These are phyloP conservation scores for Rhagoletis pomonella DNA, from an alignment of 1,140 invertebrate species.

Conservation along the genomic window DNA sequence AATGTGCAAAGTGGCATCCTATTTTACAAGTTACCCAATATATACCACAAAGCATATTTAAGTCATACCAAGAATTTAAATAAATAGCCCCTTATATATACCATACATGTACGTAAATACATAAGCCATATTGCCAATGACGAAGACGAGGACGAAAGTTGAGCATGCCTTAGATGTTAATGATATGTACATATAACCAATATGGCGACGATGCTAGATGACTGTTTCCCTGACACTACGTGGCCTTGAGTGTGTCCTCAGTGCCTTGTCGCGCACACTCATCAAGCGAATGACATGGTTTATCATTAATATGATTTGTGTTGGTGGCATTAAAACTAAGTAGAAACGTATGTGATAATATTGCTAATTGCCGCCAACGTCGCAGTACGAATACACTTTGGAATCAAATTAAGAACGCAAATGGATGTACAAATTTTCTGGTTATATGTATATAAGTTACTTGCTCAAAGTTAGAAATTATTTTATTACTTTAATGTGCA, in stretches of 20 bases:
- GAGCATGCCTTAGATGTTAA: background rate
- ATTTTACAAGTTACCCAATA: no score
- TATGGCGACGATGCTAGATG: background rate
- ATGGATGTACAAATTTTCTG: no score
- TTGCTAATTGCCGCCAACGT: constrained; percentile 23
- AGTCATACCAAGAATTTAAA: background rate
- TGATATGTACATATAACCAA: constrained; percentile 5
- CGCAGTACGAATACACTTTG: no score
- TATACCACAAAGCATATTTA: no score
- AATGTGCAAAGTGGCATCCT: no score
- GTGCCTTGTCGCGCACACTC: background rate
- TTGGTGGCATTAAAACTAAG: background rate
- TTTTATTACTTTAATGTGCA: no score
- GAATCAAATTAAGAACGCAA: no score
- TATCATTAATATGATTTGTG: background rate
- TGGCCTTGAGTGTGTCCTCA: constrained; percentile 9
- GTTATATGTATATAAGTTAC: no score
- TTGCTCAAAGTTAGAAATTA: no score
- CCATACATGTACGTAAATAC: background rate
- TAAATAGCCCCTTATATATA: background rate
- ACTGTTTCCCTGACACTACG: background rate
- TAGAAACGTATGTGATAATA: background rate
- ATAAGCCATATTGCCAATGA: constrained; percentile 17
- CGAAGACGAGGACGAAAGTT: background rate
- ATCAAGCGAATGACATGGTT: background rate